phyloP scores from a whole-genome alignment of 2,888 invertebrate genomes.

The Volucella zonaria region DNA sequence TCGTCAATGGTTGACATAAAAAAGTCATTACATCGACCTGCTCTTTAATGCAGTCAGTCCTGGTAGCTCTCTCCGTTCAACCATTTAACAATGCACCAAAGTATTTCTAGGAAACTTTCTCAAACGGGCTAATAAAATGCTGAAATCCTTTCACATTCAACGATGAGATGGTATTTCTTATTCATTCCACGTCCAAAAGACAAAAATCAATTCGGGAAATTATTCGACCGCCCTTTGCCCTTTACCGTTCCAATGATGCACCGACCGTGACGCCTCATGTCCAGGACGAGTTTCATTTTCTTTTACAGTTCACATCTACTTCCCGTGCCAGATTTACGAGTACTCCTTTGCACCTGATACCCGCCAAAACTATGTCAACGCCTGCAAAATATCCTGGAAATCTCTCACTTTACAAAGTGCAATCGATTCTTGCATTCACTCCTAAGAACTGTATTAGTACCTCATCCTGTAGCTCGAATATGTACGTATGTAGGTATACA shows the following conservation, averaged over 20 bases:
- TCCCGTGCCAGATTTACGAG: constrained; percentile 52
- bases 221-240: constrained; percentile 46
- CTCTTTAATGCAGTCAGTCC: constrained; percentile 38
- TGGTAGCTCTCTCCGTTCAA: constrained; percentile 1
- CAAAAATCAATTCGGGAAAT: constrained; percentile 73
- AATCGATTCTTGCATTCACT: constrained; percentile 52
- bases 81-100: constrained; percentile 60
- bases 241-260: background rate
- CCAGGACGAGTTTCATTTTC: constrained; percentile 67
- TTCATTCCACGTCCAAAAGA: constrained; percentile 66
- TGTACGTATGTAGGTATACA: too few relatives aligned
- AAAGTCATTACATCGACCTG: constrained; percentile 63
- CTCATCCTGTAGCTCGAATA: constrained; percentile 5
- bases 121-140: constrained; percentile 72
- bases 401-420: constrained; percentile 36
- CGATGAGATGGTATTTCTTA: constrained; percentile 64
- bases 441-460: background rate
- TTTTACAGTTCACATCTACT: constrained; percentile 23
- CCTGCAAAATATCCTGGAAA: constrained; percentile 51
- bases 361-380: constrained; percentile 72
- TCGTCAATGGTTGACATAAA: constrained; percentile 42
- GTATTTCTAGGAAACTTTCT: constrained; percentile 66
- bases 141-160: constrained; percentile 71
- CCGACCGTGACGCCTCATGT: constrained; percentile 14
- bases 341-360: constrained; percentile 71